Evolutionary conservation across 2,888 invertebrate species (phyloP).

Genomic region (Ichneumoninae sp.): DNA sequence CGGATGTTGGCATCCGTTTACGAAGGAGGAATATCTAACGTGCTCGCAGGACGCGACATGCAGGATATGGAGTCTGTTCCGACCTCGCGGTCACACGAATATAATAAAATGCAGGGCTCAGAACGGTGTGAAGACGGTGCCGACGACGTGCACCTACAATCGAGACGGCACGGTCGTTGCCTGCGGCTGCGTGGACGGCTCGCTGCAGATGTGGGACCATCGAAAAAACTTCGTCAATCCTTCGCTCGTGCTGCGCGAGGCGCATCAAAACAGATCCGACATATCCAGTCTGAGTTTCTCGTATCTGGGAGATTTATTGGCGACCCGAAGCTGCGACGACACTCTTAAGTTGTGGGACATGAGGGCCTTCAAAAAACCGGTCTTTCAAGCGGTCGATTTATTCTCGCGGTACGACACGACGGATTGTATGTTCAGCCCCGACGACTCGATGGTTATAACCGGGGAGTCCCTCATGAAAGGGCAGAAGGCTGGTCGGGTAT

Average conservation of each 20-base stretch:
- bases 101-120: constrained; percentile 95
- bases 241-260: constrained; percentile 90
- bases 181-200: constrained; percentile 97
- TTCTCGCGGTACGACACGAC: constrained; percentile 94
- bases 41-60: constrained; percentile 97
- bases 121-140: constrained; percentile 94
- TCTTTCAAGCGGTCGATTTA: constrained; percentile 89
- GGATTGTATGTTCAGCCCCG: constrained; percentile 94
- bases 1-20: constrained; percentile 96
- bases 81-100: constrained; percentile 91
- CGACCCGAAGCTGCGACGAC: constrained; percentile 95
- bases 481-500: constrained; percentile 87
- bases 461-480: constrained; percentile 92
- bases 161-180: constrained; percentile 95
- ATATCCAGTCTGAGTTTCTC: constrained; percentile 95
- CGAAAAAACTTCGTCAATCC: constrained; percentile 96
- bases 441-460: constrained; percentile 95
- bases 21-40: constrained; percentile 96
- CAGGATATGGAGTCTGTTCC: constrained; percentile 94
- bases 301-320: constrained; percentile 92
- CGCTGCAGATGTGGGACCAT: constrained; percentile 98
- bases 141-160: constrained; percentile 93
- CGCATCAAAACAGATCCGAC: constrained; percentile 92
- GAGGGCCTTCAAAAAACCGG: constrained; percentile 91
- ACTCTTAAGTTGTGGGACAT: constrained; percentile 98